Evolutionary conservation across 1,140 invertebrate genomes (phyloP).

Genomic region (Phenacoccus solenopsis): DNA sequence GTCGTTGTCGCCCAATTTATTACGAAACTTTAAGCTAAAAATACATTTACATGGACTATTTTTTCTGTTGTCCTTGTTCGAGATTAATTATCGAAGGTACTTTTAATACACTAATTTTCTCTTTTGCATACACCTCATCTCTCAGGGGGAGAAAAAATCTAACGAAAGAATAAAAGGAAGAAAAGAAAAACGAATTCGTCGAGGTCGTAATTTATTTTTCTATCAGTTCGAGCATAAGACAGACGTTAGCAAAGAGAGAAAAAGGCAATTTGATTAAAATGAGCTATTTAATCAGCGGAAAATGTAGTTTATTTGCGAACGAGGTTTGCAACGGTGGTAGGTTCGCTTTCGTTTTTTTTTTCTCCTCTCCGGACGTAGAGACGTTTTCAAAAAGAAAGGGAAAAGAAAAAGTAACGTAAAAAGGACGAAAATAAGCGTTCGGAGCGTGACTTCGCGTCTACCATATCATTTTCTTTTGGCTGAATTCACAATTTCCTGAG

Average conservation of each 20-base stretch:
- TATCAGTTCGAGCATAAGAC: not conserved
- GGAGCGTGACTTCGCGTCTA: not conserved
- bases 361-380: no score
- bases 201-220: not conserved
- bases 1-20: no score
- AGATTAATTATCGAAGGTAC: not conserved
- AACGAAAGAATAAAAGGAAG: not conserved
- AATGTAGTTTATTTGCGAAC: not conserved
- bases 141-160: no score
- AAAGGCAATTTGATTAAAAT: not conserved
- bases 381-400: no score
- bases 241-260: not conserved
- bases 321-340: no score
- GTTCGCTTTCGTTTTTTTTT: not conserved
- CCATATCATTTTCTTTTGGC: not conserved
- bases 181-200: not conserved
- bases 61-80: not conserved
- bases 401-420: no score
- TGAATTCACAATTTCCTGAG: not conserved
- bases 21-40: no score
- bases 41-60: no score
- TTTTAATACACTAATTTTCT: not conserved
- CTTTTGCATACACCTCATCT: not conserved
- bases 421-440: not conserved
- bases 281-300: not conserved